Conservation (phyloP, 2,113 vertebrate genomes). For the Upupa epops region DNA sequence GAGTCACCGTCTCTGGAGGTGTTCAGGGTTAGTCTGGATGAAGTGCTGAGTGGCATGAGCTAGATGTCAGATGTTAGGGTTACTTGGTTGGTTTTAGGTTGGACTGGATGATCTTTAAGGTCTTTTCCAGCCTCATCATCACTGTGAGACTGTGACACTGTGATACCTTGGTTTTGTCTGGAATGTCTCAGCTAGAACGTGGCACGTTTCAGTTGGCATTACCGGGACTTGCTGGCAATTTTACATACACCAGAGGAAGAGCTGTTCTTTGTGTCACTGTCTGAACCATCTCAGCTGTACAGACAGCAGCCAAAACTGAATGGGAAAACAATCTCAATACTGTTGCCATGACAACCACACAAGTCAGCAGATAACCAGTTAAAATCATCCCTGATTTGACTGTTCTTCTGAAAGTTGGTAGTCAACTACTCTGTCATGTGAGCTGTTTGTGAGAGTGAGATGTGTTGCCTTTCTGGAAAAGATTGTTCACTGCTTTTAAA, state of each 20-base stretch:
- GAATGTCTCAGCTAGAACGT: neutral
- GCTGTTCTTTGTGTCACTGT: neutral
- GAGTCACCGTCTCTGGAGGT: no score
- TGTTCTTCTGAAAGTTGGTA: neutral
- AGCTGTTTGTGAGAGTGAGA: neutral
- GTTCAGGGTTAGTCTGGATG: no score
- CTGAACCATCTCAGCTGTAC: neutral
- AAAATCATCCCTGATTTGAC: conserved; percentile 2
- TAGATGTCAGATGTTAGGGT: no score
- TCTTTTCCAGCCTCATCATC: no score
- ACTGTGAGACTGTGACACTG: no score
- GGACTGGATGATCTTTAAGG: no score
- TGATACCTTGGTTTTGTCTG: neutral
- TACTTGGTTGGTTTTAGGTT: no score
- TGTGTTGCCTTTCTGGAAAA: neutral
- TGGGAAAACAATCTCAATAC: conserved; percentile 7
- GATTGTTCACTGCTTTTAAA: neutral
- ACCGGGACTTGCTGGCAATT: neutral
- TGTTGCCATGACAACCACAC: conserved; percentile 56
- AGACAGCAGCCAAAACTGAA: neutral
- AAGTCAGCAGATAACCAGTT: neutral
- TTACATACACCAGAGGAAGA: neutral
- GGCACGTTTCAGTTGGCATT: neutral
- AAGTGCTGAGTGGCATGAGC: no score
- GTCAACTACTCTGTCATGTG: neutral